phyloP scores from a whole-genome alignment of 2,113 vertebrate genomes.

The Pachypanchax playfairii region DNA sequence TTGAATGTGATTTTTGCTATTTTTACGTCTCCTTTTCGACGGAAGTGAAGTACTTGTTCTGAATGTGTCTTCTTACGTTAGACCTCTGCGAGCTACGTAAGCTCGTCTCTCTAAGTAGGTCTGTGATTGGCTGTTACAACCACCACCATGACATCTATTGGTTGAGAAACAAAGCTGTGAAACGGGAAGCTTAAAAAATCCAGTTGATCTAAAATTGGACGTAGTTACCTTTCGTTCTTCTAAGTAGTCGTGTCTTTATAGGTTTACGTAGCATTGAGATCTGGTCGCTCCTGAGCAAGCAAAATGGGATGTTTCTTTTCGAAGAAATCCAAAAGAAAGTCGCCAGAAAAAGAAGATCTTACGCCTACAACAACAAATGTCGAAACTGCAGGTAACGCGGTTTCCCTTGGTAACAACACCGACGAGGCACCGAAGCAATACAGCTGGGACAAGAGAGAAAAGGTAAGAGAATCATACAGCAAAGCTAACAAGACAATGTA shows the following conservation, averaged over 20 bases:
- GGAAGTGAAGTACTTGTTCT: too few relatives aligned
- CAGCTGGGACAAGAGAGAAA: slow-evolving; percentile 86
- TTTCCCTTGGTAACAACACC: slow-evolving; percentile 73
- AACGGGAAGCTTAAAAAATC: slow-evolving; percentile 72
- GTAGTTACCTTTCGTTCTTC: slow-evolving; percentile 11
- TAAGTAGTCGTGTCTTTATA: not conserved
- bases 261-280: not conserved
- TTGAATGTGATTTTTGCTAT: too few relatives aligned
- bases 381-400: slow-evolving; percentile 66
- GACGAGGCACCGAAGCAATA: slow-evolving; percentile 83
- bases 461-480: slow-evolving; percentile 59
- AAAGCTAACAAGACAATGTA: not conserved
- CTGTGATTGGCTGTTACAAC: slow-evolving; percentile 63
- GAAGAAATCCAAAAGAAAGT: slow-evolving; percentile 82
- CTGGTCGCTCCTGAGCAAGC: not conserved
- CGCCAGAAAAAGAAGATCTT: slow-evolving; percentile 65
- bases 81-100: not conserved
- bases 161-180: slow-evolving; percentile 54
- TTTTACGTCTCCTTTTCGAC: too few relatives aligned
- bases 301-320: slow-evolving; percentile 84
- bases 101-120: not conserved
- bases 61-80: not conserved
- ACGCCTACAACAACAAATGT: slow-evolving; percentile 54
- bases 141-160: slow-evolving; percentile 59
- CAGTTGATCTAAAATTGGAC: slow-evolving; percentile 41